Conservation (phyloP, 2,888 invertebrate genomes). For the Caenorhabditis plicata region DNA sequence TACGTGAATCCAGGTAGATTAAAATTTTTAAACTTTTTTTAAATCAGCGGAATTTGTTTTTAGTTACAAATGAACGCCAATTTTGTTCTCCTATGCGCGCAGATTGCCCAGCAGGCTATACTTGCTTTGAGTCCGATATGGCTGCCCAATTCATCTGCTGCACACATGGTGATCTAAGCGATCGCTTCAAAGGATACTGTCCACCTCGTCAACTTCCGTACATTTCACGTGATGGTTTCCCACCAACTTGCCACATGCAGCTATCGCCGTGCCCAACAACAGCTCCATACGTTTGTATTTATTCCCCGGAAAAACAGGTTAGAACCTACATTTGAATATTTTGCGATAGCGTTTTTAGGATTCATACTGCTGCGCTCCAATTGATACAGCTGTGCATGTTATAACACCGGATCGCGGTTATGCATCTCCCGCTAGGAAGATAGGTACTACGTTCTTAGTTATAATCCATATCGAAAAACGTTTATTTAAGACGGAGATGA, state of each 20-base stretch:
- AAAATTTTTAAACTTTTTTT: neutral
- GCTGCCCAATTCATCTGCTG: conserved; percentile 54
- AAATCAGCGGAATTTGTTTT: neutral
- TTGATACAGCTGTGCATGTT: conserved; percentile 56
- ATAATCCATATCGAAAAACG: no score
- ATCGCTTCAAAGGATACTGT: conserved; percentile 57
- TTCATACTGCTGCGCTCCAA: conserved; percentile 63
- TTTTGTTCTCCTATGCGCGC: conserved; percentile 48
- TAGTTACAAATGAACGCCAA: conserved; percentile 30
- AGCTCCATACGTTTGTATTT: conserved; percentile 63
- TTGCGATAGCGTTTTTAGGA: no score
- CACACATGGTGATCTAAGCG: conserved; percentile 50
- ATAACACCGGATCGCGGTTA: conserved; percentile 28
- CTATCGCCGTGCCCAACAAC: conserved; percentile 62
- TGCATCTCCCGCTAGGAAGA: conserved; percentile 31
- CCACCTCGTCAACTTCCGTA: conserved; percentile 63
- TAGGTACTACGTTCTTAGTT: no score
- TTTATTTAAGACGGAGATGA: no score
- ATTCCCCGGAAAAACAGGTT: conserved; percentile 63
- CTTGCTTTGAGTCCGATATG: conserved; percentile 47
- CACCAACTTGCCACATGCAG: conserved; percentile 63
- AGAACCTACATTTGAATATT: no score
- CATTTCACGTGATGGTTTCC: conserved; percentile 49
- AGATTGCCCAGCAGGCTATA: conserved; percentile 54
- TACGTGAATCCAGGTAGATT: conserved; percentile 57